Conservation (phyloP, 2,113 vertebrate genomes). For the Corapipo altera region DNA sequence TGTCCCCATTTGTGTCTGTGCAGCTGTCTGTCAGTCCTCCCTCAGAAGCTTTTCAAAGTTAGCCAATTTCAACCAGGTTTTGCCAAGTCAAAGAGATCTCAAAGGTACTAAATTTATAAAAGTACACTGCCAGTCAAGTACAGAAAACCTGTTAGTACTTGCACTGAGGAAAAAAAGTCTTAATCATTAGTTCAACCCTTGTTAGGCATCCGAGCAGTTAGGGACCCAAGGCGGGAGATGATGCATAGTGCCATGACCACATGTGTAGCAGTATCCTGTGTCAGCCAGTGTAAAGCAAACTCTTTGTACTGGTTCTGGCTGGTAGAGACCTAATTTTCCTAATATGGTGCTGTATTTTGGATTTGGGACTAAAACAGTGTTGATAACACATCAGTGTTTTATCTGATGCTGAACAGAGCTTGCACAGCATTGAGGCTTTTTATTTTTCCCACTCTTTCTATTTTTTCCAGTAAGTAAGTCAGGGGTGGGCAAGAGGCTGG, state of each 20-base stretch:
- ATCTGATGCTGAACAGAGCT: neutral
- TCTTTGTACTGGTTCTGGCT: neutral
- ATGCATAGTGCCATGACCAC: fast-evolving
- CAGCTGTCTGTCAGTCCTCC: neutral
- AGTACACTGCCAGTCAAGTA: neutral
- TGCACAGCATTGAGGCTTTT: neutral
- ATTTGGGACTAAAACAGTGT: neutral
- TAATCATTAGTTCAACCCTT: neutral
- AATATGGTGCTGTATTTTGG: neutral
- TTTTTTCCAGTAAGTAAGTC: neutral
- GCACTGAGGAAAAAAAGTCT: neutral
- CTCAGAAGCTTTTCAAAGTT: neutral
- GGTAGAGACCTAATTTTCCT: neutral
- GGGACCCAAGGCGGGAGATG: neutral
- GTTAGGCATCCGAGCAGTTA: neutral
- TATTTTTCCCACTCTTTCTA: neutral
- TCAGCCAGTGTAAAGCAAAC: neutral
- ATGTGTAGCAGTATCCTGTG: neutral
- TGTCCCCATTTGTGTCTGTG: neutral
- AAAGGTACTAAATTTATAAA: neutral
- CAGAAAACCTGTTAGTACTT: neutral
- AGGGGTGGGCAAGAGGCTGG: neutral
- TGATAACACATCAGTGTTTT: neutral
- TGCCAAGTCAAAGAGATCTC: neutral
- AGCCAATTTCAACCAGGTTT: neutral